Evolutionary conservation across 2,113 vertebrate species (phyloP).

Genomic region (Sporophila hypoxantha): DNA sequence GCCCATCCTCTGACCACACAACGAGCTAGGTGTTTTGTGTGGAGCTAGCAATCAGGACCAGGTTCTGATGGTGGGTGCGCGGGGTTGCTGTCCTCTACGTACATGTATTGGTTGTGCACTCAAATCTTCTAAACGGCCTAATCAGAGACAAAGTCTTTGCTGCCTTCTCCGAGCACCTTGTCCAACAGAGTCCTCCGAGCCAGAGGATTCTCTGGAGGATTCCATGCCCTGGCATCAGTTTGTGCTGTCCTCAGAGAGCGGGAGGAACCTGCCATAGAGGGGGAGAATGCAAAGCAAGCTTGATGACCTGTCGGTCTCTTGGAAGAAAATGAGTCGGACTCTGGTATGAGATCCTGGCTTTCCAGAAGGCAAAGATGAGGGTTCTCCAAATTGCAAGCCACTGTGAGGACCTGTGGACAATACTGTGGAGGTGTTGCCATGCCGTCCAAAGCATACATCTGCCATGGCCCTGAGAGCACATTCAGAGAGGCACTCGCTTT

Average conservation of each 20-base stretch:
- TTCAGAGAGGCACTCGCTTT: background rate
- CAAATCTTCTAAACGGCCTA: too few species aligned
- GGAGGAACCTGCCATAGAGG: background rate
- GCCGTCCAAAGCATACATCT: background rate
- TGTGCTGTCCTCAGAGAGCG: background rate
- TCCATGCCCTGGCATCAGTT: background rate
- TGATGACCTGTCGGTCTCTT: background rate
- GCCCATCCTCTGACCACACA: slow-evolving; percentile 76
- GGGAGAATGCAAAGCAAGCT: background rate
- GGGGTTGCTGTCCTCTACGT: too few species aligned
- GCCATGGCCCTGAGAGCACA: background rate
- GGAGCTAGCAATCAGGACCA: too few species aligned
- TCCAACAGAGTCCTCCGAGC: too few species aligned
- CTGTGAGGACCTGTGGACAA: background rate
- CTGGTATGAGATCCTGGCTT: background rate
- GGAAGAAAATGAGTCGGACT: background rate
- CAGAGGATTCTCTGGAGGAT: too few species aligned
- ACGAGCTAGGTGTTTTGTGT: too few species aligned
- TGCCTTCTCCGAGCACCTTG: background rate
- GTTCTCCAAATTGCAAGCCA: background rate
- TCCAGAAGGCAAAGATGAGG: background rate
- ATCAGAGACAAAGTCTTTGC: background rate
- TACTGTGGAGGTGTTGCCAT: background rate
- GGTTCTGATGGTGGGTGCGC: too few species aligned
- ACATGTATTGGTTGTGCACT: too few species aligned